Evolutionary conservation across 2,888 invertebrate genomes (phyloP).

Genomic region (Lepidocyrtinus sp.): DNA sequence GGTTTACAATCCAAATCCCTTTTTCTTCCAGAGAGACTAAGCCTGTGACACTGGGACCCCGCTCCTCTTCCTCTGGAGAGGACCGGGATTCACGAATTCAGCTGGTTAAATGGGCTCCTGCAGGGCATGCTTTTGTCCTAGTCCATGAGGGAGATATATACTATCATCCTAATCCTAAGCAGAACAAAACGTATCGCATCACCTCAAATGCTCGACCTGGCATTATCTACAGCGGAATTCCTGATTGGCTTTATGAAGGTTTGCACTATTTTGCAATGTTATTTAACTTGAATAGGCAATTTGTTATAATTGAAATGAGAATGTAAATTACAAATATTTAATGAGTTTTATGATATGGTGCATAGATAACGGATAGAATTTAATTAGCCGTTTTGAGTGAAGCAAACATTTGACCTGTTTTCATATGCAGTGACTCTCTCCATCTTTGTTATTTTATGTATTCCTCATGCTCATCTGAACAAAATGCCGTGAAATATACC

Average conservation of each 20-base stretch:
- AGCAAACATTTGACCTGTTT: no score
- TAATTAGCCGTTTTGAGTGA: no score
- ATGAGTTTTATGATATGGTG: no score
- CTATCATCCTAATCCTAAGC: slow-evolving; percentile 83
- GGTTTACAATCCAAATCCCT: background rate
- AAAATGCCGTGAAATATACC: no score
- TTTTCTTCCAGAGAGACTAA: slow-evolving; percentile 60
- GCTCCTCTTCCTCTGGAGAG: slow-evolving; percentile 10
- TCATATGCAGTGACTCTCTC: no score
- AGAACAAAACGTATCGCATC: slow-evolving; percentile 80
- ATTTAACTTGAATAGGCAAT: background rate
- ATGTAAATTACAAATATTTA: background rate
- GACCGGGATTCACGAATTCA: slow-evolving; percentile 75
- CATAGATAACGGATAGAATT: no score
- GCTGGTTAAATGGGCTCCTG: slow-evolving; percentile 84
- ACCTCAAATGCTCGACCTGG: slow-evolving; percentile 79
- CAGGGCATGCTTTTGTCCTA: slow-evolving; percentile 82
- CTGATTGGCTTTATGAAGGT: slow-evolving; percentile 92
- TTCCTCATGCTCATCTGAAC: no score
- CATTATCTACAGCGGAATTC: slow-evolving; percentile 85
- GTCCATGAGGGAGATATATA: slow-evolving; percentile 89
- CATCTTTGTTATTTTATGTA: no score
- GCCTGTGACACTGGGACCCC: slow-evolving; percentile 53
- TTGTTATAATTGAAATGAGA: background rate
- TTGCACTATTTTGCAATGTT: slow-evolving; percentile 24